phyloP scores from a whole-genome alignment of 1,140 invertebrate species.

The Stegodyphus mimosarum region DNA sequence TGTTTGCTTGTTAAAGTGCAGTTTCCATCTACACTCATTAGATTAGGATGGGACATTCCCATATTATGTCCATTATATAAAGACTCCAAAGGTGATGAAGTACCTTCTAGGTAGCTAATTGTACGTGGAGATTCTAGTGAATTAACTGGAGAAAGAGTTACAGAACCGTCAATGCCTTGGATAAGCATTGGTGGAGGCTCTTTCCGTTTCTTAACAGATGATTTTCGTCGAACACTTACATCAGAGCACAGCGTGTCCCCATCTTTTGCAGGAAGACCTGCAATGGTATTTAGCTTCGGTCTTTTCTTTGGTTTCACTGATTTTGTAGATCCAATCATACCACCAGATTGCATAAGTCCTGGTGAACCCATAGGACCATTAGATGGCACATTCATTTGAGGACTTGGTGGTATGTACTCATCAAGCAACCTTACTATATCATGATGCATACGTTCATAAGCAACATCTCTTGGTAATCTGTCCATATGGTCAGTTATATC shows the following conservation, averaged over 20 bases:
- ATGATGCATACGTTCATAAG: constrained; percentile 88
- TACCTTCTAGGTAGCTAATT: constrained; percentile 54
- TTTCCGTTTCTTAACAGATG: constrained; percentile 53
- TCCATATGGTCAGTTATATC: constrained; percentile 99
- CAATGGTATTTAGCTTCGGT: constrained; percentile 69
- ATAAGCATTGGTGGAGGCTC: constrained; percentile 63
- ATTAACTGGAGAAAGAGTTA: constrained; percentile 60
- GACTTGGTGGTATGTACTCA: constrained; percentile 84
- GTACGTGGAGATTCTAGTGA: constrained; percentile 63
- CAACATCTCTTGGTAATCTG: constrained; percentile 90
- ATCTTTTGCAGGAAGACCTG: constrained; percentile 59
- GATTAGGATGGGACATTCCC: constrained; percentile 66
- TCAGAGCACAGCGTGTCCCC: constrained; percentile 31
- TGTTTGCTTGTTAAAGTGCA: constrained; percentile 45
- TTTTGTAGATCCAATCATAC: constrained; percentile 71
- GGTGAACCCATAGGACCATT: constrained; percentile 77
- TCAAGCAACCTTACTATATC: constrained; percentile 94
- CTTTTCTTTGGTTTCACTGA: constrained; percentile 80
- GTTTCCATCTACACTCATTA: constrained; percentile 59
- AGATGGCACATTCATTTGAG: constrained; percentile 74
- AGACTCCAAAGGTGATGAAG: constrained; percentile 68
- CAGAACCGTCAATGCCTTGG: constrained; percentile 59
- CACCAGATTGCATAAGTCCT: constrained; percentile 81
- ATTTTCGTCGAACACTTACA: constrained; percentile 53
- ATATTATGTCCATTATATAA: constrained; percentile 64